phyloP scores from a whole-genome alignment of 1,140 invertebrate genomes.

The Prorops nasuta region DNA sequence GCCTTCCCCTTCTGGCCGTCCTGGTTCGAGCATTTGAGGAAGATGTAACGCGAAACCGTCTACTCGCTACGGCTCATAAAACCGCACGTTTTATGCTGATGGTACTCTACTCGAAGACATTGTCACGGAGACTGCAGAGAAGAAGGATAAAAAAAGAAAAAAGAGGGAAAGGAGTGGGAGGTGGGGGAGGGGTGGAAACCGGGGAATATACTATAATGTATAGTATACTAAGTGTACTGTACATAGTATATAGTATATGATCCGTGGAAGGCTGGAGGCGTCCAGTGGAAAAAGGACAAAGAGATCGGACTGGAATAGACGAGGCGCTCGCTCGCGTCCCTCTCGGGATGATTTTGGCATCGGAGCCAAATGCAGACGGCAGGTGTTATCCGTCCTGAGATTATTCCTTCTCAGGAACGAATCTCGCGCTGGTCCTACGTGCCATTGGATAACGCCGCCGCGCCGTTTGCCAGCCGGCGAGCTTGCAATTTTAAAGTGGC shows the following conservation, averaged over 20 bases:
- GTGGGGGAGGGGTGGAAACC: neutral
- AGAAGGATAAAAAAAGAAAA: slow-evolving; percentile 12
- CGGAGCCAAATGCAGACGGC: slow-evolving; percentile 23
- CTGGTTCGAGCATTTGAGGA: slow-evolving; percentile 31
- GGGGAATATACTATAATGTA: too few relatives aligned
- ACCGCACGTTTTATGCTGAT: slow-evolving; percentile 52
- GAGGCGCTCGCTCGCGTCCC: slow-evolving; percentile 8
- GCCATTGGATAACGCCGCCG: slow-evolving; percentile 3
- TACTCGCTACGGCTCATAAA: slow-evolving; percentile 51
- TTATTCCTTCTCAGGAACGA: slow-evolving; percentile 19
- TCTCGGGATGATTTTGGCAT: slow-evolving; percentile 26
- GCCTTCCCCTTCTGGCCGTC: too few relatives aligned
- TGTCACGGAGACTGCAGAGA: slow-evolving; percentile 34
- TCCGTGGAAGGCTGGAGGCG: slow-evolving; percentile 4
- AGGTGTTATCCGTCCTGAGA: slow-evolving; percentile 27
- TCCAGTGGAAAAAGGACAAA: too few relatives aligned
- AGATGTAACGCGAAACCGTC: slow-evolving; percentile 47
- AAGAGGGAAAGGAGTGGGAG: neutral
- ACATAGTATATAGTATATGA: too few relatives aligned
- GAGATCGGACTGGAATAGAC: slow-evolving; percentile 3
- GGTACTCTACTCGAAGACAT: slow-evolving; percentile 38
- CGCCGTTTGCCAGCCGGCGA: slow-evolving; percentile 9
- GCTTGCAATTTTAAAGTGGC: slow-evolving; percentile 18
- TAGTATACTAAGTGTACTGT: too few relatives aligned
- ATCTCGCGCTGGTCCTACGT: slow-evolving; percentile 12